Evolutionary conservation across 2,113 vertebrate species (phyloP).

Genomic region (Hippocampus guttulatus): DNA sequence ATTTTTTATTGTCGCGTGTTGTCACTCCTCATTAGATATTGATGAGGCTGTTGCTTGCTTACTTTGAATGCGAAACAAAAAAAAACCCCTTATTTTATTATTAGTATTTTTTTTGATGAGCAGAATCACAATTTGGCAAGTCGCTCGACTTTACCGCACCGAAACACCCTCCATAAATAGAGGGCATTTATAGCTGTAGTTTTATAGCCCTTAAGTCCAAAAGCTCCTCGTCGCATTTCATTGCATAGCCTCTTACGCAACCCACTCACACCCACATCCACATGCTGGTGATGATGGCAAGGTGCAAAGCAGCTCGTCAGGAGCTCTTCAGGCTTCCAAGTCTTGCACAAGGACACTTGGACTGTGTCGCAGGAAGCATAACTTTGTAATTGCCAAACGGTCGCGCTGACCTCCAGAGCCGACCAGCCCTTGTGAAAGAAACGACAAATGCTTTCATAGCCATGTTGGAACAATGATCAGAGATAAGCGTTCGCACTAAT

Average conservation of each 20-base stretch:
- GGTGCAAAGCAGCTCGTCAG: conserved; percentile 1
- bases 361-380: background rate
- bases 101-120: background rate
- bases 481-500: background rate
- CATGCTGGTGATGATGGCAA: background rate
- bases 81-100: too few relatives aligned
- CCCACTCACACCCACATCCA: conserved; percentile 6
- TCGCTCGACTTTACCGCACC: background rate
- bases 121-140: background rate
- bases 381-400: background rate
- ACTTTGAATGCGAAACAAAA: background rate
- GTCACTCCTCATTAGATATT: conserved; percentile 2
- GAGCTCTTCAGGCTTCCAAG: conserved; percentile 1
- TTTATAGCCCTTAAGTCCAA: conserved; percentile 8
- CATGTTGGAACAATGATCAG: background rate
- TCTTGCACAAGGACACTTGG: conserved; percentile 6
- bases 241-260: conserved; percentile 2
- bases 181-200: background rate
- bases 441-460: background rate
- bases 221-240: background rate
- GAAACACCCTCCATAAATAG: conserved; percentile 3
- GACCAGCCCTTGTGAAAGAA: background rate
- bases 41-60: background rate
- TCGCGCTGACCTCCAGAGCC: background rate
- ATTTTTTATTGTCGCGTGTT: conserved; percentile 22